These are phyloP conservation scores for Haplotaxodon microlepis DNA, from an alignment of 2,113 vertebrate species.

Conservation along the genomic window DNA sequence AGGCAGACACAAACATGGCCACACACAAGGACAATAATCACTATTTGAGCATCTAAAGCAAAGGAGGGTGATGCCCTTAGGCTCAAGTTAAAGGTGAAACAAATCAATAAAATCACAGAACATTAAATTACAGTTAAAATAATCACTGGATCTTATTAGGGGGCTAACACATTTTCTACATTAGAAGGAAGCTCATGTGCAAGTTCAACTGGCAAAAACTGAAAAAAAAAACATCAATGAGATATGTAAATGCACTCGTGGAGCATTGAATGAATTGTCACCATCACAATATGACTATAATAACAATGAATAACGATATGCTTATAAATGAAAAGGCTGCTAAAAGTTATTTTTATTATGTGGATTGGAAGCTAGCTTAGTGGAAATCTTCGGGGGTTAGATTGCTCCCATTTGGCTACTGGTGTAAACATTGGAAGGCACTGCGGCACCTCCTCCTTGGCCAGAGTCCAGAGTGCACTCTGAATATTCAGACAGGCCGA, in stretches of 20 bases:
- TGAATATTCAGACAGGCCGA: conserved; percentile 26
- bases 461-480: conserved; percentile 15
- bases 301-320: not conserved
- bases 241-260: not conserved
- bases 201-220: not conserved
- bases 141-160: not conserved
- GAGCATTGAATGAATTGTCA: not conserved
- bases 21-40: not conserved
- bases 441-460: conserved; percentile 22
- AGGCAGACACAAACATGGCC: not conserved
- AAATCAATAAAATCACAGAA: not conserved
- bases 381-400: conserved; percentile 19
- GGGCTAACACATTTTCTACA: not conserved
- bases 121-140: not conserved
- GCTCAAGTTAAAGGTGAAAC: not conserved
- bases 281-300: not conserved
- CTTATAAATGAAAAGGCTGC: not conserved
- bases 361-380: conserved; percentile 5
- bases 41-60: not conserved
- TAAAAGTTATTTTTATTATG: conserved; percentile 7
- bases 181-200: not conserved
- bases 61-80: not conserved
- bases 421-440: conserved; percentile 39
- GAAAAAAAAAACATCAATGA: not conserved
- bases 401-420: conserved; percentile 29